Base-by-base conservation (phyloP, 92 coral and sea anemone species). In the Porites evermanni region DNA sequence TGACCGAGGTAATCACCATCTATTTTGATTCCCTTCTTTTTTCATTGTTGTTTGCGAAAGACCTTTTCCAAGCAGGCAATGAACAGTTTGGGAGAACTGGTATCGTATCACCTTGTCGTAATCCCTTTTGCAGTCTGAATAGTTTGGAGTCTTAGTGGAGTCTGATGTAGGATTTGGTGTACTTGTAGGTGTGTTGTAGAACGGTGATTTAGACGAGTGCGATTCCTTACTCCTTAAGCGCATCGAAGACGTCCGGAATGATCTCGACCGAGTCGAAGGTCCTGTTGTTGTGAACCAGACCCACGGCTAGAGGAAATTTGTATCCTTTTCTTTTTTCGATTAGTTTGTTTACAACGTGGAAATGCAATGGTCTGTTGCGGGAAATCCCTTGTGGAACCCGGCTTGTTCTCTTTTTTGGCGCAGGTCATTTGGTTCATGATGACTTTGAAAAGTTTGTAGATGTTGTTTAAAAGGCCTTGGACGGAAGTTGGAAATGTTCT, bases 61-160 rank as follows among this genome's bases (percentile, higher is more conserved):
- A 65, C 70, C 6, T 65, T 65, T 21, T 21, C 72, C 72, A 20
- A 20, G 72, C 72, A 67, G 38, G 72, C 72, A 7, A 67, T 23
- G 38, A 67, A 67, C 16, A 67, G 72, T 67, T 67, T 67, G 32
- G 51, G 72, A 67, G 72, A 67, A 67, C 72, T 67, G 38, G 32
- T 67, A 20, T 67, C 44, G 47, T 38, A 38, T 38, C 47, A 20
- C 38, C 38, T 23, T 24, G 32, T 23, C 72, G 29, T 19, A 67
- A 29, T 7, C 72, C 44, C 14, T 50, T n/a, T 67, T 67, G 29
- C 32, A 67, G 72, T 67, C 51, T 67, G 38, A 67, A 67, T 67
- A 7, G 72, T 67, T 24, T 67, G 32, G 72, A 11, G 72, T 67
- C 72, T 67, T 67, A 4, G 38, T 67, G 38, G 10, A 8, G 51